Base-by-base conservation (phyloP, 2,888 invertebrate genomes). In the Chaitophorus viminalis region DNA sequence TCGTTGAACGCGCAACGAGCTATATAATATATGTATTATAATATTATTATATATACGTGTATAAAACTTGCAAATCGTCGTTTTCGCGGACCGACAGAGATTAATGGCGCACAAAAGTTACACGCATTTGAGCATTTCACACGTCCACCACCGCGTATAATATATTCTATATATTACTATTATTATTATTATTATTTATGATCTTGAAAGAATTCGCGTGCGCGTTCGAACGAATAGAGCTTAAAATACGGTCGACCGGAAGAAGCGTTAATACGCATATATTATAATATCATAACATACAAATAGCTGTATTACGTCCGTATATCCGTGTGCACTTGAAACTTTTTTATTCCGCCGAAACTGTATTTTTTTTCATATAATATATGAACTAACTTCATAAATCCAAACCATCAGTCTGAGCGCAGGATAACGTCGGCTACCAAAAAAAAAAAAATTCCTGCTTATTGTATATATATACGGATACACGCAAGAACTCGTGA, bases 171-270 rank as follows among this genome's bases (percentile, higher is more conserved):
- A 46, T 14, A 25, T 60, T 21, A 60, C n/a, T 39, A 75, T 39
- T 8, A 39, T 75, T 39, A 39, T 25, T 46, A 75, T 46, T 18
- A 76, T 76, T 78, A 78, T 78, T 78, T 78, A 78, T 78, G 77
- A 54, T 78, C 77, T 78, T 54, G 52, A 54, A 75, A 77, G 77
- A 31, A 77, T 54, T 77, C 21, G 60, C 18, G 60, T 8, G 4
- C 25, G 21, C 60, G 25, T 60, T 60, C 60, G 60, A 25, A 25
- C 60, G 25, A 60, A 60, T 60, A 60, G 60, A 60, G 60, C 60
- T 60, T 25, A 25, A 60, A 60, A 25, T 4, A 21, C 60, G 60
- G 25, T 60, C 60, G 25, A 60, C 21, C 9, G 60, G 60, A 60
- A 60, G 60, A 1, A 60, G 21, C 60, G 18, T 60, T 21, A 21